phyloP scores from a whole-genome alignment of 1,140 invertebrate genomes.

The Heliothis virescens region DNA sequence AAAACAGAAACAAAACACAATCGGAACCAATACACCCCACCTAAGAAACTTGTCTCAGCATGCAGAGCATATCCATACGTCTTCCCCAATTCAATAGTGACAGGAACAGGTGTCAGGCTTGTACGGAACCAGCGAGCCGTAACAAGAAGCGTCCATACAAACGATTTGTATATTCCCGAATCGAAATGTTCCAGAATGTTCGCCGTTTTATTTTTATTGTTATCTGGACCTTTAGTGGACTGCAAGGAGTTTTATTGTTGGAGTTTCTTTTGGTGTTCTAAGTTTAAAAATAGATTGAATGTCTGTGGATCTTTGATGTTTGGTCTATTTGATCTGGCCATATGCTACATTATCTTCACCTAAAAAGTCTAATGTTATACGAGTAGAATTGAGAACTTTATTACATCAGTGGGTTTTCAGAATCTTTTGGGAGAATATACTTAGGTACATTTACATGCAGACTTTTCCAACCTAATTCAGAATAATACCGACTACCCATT shows the following conservation, averaged over 20 bases:
- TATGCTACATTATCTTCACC: no score
- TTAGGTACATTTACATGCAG: no score
- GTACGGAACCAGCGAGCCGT: slow-evolving; percentile 40
- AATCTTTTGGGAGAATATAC: no score
- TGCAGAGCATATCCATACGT: slow-evolving; percentile 45
- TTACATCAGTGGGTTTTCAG: no score
- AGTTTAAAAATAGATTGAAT: neutral
- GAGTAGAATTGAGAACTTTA: no score
- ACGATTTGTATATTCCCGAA: slow-evolving; percentile 53
- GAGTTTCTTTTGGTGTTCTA: slow-evolving; percentile 15
- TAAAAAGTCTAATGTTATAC: no score
- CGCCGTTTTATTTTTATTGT: slow-evolving; percentile 56
- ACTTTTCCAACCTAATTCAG: no score
- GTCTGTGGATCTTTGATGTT: slow-evolving; percentile 1
- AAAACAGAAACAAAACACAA: neutral
- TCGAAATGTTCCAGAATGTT: slow-evolving; percentile 47
- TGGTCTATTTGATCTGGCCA: neutral
- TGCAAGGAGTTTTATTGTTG: slow-evolving; percentile 26
- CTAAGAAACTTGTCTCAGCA: slow-evolving; percentile 31
- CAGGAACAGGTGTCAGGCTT: slow-evolving; percentile 52
- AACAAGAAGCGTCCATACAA: slow-evolving; percentile 51
- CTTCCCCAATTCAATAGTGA: slow-evolving; percentile 55
- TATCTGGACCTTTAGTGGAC: slow-evolving; percentile 44
- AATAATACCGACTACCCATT: neutral
- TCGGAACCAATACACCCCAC: neutral